Conservation (phyloP, 2,797 vertebrate species). For the Nasua narica region DNA sequence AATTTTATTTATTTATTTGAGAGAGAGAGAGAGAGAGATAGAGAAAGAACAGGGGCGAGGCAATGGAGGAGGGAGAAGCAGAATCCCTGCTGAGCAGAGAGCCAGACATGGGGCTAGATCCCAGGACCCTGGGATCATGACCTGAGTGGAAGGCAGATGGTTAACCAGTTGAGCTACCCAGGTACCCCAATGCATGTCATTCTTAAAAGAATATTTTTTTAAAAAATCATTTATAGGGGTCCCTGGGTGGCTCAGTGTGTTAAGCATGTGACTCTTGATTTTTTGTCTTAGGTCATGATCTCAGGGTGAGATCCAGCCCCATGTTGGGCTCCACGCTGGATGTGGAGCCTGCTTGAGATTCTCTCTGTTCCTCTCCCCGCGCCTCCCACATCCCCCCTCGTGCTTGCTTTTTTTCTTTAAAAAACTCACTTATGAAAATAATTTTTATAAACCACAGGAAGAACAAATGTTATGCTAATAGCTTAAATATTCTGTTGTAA, state of each 20-base stretch:
- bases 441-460: neutral
- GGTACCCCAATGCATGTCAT: neutral
- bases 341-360: neutral
- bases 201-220: neutral
- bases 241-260: neutral
- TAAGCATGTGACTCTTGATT: neutral
- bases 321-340: neutral
- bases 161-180: neutral
- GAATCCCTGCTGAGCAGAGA: too few species aligned
- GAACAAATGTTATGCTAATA: neutral
- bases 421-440: slow-evolving; percentile 6
- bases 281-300: neutral
- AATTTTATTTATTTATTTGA: too few species aligned
- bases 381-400: too few species aligned
- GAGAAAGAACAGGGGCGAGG: too few species aligned
- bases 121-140: neutral
- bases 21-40: too few species aligned
- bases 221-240: neutral
- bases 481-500: neutral
- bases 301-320: neutral
- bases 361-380: neutral
- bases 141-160: neutral
- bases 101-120: neutral
- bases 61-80: too few species aligned
- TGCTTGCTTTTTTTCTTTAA: neutral